Percentiles rank a stretch among this genome's conserved stretches.
Evolutionary conservation across 1,140 invertebrate genomes (phyloP).

Genomic region (Leptinotarsa undecemlineata): DNA sequence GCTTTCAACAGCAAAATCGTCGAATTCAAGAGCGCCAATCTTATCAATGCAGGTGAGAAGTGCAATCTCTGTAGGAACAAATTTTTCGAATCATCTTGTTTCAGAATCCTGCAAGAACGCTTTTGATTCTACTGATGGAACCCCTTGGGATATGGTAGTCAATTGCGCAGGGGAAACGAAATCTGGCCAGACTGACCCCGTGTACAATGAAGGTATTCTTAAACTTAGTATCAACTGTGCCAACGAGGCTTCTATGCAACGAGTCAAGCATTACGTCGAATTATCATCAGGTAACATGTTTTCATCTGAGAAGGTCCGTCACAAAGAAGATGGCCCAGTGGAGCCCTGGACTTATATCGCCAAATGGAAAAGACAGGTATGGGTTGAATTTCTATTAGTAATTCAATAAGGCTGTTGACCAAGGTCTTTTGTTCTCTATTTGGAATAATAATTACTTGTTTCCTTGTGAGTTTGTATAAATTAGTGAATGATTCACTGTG

Average conservation of each 20-base stretch:
- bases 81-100: constrained; percentile 28
- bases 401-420: not conserved
- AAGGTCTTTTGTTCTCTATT: constrained; percentile 14
- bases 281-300: constrained; percentile 82
- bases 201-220: constrained; percentile 87
- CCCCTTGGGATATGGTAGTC: constrained; percentile 76
- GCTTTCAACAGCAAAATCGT: constrained; percentile 74
- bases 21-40: constrained; percentile 89
- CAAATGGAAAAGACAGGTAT: constrained; percentile 69
- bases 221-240: constrained; percentile 84
- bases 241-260: constrained; percentile 69
- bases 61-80: not conserved
- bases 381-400: not conserved
- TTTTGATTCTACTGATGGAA: constrained; percentile 63
- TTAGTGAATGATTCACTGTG: not conserved
- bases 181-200: constrained; percentile 81
- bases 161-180: constrained; percentile 92
- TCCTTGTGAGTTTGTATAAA: not conserved
- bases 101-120: constrained; percentile 77
- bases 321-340: constrained; percentile 73
- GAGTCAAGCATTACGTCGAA: constrained; percentile 76
- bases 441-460: constrained; percentile 3
- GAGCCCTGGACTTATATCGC: constrained; percentile 85
- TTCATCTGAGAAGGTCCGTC: constrained; percentile 75
- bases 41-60: constrained; percentile 79